A percentile compares a stretch with the other conserved stretches of the same genome.
These are phyloP conservation scores for Hydra vulgaris DNA, from an alignment of 30 jellyfish, hydroid and myxozoan genomes.

Conservation along the genomic window DNA sequence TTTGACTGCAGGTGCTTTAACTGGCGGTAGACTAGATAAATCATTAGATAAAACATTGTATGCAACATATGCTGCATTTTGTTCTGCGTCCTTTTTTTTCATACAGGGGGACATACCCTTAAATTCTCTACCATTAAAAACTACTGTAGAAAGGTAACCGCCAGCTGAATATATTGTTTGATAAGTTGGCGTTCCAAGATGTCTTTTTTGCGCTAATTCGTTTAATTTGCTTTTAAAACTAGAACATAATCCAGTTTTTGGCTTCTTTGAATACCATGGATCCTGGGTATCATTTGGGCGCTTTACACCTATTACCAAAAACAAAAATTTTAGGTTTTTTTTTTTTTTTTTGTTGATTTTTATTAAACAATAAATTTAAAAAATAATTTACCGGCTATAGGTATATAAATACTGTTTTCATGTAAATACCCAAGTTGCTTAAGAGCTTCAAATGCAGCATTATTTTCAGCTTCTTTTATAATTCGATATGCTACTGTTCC, in stretches of 20 bases:
- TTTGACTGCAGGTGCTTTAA: too few relatives aligned
- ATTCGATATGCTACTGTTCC: constrained; percentile 19
- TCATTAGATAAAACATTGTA: constrained; percentile 3
- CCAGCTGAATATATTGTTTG: neutral
- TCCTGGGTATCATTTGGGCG: neutral
- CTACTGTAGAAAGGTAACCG: constrained; percentile 31
- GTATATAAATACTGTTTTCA: neutral
- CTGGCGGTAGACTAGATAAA: constrained; percentile 14
- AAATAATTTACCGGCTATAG: neutral
- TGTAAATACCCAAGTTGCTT: constrained; percentile 9
- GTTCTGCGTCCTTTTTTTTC: constrained; percentile 46
- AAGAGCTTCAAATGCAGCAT: constrained; percentile 70
- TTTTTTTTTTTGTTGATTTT: too few relatives aligned
- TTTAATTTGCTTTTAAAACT: constrained; percentile 25
- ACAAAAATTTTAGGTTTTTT: too few relatives aligned
- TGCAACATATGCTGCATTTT: constrained; percentile 51
- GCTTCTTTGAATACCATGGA: neutral
- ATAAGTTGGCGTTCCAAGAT: constrained; percentile 22
- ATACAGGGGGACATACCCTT: constrained; percentile 8
- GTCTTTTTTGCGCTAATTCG: constrained; percentile 44
- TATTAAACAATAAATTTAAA: too few relatives aligned
- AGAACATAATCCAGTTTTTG: constrained; percentile 1
- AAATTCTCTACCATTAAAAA: constrained; percentile 23
- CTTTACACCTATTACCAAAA: neutral
- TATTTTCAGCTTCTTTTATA: constrained; percentile 56